Conservation (phyloP, 2,113 vertebrate genomes). For the Sminthopsis crassicaudata region DNA sequence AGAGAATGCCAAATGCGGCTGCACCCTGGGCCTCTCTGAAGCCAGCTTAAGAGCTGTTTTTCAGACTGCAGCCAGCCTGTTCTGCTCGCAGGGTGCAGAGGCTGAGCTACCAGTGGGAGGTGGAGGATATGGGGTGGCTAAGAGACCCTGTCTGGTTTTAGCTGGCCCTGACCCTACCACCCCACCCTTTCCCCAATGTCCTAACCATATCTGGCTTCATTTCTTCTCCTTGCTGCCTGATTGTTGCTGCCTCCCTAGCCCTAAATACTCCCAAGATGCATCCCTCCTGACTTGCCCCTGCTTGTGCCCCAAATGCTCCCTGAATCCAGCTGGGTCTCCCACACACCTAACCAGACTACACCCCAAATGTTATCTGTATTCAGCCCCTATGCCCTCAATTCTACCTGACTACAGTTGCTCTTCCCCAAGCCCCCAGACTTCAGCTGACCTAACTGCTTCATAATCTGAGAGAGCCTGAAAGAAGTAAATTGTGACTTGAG, state of each 20-base stretch:
- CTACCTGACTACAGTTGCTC: neutral
- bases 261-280: neutral
- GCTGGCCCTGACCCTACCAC: neutral
- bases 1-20: neutral
- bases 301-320: neutral
- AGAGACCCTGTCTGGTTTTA: neutral
- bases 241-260: neutral
- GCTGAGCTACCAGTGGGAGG: neutral
- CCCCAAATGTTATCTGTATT: too few species aligned
- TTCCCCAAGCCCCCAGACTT: neutral
- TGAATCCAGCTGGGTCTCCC: neutral
- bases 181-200: neutral
- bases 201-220: neutral
- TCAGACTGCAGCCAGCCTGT: neutral
- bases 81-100: neutral
- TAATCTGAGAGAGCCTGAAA: neutral
- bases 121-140: neutral
- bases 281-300: neutral
- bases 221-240: neutral
- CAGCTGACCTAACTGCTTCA: neutral
- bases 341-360: too few species aligned
- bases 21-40: neutral
- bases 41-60: neutral
- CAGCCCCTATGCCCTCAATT: neutral
- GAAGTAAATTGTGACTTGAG: neutral